Conservation (phyloP, 2,113 vertebrate genomes). For the Arizona elegans region DNA sequence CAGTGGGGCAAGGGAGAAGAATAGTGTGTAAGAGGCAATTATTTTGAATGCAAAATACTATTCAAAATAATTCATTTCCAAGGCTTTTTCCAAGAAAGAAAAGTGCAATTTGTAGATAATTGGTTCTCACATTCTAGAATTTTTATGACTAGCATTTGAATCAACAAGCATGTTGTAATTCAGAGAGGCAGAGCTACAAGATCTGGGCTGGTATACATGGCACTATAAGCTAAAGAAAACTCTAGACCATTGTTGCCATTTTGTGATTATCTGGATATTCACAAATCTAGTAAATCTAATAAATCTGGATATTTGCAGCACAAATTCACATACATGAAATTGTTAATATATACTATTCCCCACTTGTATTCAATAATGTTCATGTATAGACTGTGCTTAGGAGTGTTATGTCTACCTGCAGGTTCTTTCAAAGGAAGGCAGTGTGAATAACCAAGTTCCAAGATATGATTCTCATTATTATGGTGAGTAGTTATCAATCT, state of each 20-base stretch:
- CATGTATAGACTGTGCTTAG: not conserved
- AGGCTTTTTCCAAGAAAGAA: not conserved
- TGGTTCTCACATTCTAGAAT: not conserved
- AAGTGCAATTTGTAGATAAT: not conserved
- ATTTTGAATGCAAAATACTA: not conserved
- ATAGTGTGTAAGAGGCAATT: not conserved
- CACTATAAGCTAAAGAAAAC: not conserved
- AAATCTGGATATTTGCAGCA: not conserved
- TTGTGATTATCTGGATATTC: not conserved
- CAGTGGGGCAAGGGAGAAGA: not conserved
- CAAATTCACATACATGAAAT: not conserved
- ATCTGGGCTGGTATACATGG: not conserved
- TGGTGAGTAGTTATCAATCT: not conserved
- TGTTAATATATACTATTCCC: not conserved
- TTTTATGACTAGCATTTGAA: not conserved
- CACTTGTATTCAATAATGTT: not conserved
- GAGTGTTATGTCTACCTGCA: not conserved
- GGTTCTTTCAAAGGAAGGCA: not conserved
- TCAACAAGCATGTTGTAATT: not conserved
- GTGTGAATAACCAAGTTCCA: not conserved
- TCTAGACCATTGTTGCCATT: not conserved
- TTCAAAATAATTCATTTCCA: not conserved
- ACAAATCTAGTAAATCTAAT: no score
- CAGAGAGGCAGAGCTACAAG: not conserved
- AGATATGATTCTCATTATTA: not conserved